A percentile compares a stretch with the other conserved stretches of the same genome.
These are phyloP conservation scores for Myrmophylax atrothorax DNA, from an alignment of 2,113 vertebrate species.

Conservation along the genomic window DNA sequence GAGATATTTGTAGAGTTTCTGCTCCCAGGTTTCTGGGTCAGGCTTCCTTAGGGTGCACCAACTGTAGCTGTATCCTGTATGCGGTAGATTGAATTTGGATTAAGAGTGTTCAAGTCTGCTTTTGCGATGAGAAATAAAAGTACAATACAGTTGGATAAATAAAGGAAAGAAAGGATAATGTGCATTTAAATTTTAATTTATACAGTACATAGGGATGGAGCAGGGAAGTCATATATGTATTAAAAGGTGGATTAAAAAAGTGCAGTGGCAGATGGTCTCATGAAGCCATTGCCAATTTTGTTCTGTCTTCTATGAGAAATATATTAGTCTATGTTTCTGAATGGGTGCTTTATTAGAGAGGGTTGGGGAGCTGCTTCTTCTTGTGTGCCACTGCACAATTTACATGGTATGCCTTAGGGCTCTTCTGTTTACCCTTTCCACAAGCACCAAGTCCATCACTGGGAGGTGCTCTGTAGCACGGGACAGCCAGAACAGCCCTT, in stretches of 20 bases:
- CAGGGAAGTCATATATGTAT: neutral
- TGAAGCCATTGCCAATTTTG: neutral
- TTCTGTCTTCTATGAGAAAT: neutral
- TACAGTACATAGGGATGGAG: neutral
- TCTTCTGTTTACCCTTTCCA: neutral
- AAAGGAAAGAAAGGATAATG: neutral
- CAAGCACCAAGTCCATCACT: neutral
- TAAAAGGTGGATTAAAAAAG: neutral
- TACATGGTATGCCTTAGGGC: neutral
- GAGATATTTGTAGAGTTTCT: neutral
- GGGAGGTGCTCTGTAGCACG: neutral
- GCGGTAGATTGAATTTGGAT: neutral
- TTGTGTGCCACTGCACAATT: neutral
- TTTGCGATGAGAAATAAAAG: neutral
- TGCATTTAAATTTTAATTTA: neutral
- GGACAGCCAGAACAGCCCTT: neutral
- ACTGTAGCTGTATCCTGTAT: neutral
- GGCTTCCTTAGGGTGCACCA: neutral
- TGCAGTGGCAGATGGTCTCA: neutral
- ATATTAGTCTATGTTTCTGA: neutral
- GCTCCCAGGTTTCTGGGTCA: neutral
- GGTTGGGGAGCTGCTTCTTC: neutral
- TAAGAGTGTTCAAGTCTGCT: neutral
- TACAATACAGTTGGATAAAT: neutral
- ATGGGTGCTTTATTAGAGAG: neutral